These are phyloP conservation scores for Patella pellucida DNA, from an alignment of 2,888 invertebrate species.

Conservation along the genomic window DNA sequence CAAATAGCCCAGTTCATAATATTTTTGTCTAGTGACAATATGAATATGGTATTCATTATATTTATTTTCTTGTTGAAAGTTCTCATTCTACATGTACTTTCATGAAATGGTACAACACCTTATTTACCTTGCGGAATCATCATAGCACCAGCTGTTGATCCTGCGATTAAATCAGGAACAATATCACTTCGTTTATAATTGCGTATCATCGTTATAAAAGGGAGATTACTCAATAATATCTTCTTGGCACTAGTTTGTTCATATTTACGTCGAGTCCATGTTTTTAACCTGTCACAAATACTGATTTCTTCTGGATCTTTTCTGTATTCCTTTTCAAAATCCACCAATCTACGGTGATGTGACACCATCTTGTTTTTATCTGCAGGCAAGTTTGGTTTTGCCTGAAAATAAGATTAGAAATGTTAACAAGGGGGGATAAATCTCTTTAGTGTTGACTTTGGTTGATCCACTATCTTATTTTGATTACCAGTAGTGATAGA, in stretches of 20 bases:
- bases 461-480: too few species aligned
- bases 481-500: too few species aligned
- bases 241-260: slow-evolving; percentile 16
- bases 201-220: slow-evolving; percentile 49
- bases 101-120: too few species aligned
- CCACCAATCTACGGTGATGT: neutral
- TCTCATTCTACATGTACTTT: too few species aligned
- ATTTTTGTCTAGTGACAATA: too few species aligned
- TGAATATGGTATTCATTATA: too few species aligned
- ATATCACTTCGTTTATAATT: slow-evolving; percentile 72
- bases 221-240: slow-evolving; percentile 38
- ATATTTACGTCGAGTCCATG: neutral
- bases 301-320: neutral
- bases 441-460: too few species aligned
- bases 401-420: too few species aligned
- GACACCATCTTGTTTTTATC: neutral
- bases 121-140: slow-evolving; percentile 63
- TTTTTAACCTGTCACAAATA: neutral
- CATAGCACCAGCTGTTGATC: slow-evolving; percentile 80
- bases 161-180: slow-evolving; percentile 82
- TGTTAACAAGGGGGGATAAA: too few species aligned
- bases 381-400: neutral
- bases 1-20: too few species aligned
- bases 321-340: neutral
- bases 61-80: too few species aligned